Conservation (phyloP, 2,797 vertebrate genomes). For the Pangasius macronema region DNA sequence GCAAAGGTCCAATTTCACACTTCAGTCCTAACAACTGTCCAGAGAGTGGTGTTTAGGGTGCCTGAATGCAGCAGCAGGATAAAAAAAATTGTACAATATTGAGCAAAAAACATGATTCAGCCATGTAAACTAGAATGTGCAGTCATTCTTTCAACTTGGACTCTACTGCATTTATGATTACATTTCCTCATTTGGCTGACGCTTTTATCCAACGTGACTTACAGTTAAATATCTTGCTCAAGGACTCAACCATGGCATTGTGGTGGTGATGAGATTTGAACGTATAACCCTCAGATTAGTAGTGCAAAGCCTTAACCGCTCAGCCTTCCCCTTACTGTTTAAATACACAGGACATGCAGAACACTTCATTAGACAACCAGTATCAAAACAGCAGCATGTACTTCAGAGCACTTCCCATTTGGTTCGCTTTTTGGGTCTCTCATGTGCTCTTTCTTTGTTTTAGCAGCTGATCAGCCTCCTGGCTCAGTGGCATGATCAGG, state of each 20-base stretch:
- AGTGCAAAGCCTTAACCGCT: neutral
- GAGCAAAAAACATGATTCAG: neutral
- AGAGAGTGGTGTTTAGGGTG: conserved; percentile 27
- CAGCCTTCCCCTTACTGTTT: neutral
- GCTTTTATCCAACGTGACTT: neutral
- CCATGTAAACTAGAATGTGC: neutral
- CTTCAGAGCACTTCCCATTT: neutral
- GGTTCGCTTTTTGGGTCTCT: conserved; percentile 16
- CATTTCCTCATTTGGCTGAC: neutral
- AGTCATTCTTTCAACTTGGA: neutral
- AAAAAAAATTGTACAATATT: neutral
- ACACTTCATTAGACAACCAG: neutral
- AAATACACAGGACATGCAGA: neutral
- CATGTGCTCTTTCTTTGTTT: conserved; percentile 46
- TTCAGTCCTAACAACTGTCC: conserved; percentile 39
- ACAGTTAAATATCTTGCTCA: neutral
- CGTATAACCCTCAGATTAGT: neutral
- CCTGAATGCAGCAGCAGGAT: conserved; percentile 14
- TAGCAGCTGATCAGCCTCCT: conserved; percentile 54
- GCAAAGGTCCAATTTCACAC: conserved; percentile 48
- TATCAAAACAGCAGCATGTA: neutral
- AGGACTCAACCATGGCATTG: no score
- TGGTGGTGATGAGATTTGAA: neutral
- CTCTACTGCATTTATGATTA: neutral
- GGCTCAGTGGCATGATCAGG: conserved; percentile 53